Evolutionary conservation across 2,888 invertebrate species (phyloP).

Genomic region (Epirrhoe tristata): DNA sequence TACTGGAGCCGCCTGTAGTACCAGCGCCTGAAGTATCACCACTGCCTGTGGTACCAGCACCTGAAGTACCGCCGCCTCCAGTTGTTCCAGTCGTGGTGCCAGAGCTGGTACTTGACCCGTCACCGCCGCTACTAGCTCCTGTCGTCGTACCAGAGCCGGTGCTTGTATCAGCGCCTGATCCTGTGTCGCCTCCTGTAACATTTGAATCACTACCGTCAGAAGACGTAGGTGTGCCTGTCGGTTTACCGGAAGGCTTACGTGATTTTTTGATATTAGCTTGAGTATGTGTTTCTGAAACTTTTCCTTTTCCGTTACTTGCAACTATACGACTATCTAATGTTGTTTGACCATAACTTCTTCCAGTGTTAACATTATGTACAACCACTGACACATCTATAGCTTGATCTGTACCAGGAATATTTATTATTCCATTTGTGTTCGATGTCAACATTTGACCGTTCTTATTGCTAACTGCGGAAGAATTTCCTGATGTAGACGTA

Average conservation of each 20-base stretch:
- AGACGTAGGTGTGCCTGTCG: background rate
- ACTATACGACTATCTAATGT: constrained; percentile 29
- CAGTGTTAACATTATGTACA: constrained; percentile 19
- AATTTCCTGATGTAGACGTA: constrained; percentile 20
- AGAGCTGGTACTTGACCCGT: background rate
- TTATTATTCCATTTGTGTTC: constrained; percentile 19
- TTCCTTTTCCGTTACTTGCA: constrained; percentile 18
- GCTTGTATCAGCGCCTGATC: constrained; percentile 5
- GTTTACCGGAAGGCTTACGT: background rate
- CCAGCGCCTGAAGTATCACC: background rate
- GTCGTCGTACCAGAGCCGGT: constrained; percentile 1
- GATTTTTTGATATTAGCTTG: constrained; percentile 15
- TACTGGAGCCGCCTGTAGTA: background rate
- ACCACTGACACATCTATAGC: constrained; percentile 20
- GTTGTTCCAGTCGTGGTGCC: background rate
- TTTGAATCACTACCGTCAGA: constrained; percentile 27
- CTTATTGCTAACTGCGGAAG: constrained; percentile 14
- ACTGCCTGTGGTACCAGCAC: background rate
- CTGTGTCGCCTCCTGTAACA: constrained; percentile 28
- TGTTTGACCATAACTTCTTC: background rate
- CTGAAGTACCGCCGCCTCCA: background rate
- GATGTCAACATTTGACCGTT: constrained; percentile 14
- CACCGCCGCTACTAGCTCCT: constrained; percentile 3
- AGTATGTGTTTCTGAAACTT: constrained; percentile 24
- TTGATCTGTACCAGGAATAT: constrained; percentile 15